phyloP scores from a whole-genome alignment of 2,797 vertebrate genomes.

The Pseudocheirus occidentalis region DNA sequence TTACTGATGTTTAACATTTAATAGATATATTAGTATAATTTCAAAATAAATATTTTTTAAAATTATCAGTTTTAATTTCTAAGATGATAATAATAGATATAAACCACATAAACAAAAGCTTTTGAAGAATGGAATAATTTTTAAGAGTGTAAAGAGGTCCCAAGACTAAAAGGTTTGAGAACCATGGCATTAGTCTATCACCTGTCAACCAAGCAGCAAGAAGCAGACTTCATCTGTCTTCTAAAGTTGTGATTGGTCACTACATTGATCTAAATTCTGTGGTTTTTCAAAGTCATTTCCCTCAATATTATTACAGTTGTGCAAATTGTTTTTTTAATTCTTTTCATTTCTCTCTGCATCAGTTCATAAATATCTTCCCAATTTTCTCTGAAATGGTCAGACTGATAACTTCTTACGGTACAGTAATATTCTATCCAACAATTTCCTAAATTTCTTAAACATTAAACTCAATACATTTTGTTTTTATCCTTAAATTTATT shows the following conservation, averaged over 20 bases:
- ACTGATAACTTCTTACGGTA: background rate
- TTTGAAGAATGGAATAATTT: background rate
- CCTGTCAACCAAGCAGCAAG: background rate
- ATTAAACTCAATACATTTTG: background rate
- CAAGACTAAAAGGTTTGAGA: background rate
- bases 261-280: background rate
- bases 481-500: background rate
- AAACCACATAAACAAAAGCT: background rate
- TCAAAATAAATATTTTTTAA: background rate
- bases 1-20: background rate
- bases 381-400: background rate
- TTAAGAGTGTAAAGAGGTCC: background rate
- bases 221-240: background rate
- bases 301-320: background rate
- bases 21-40: background rate
- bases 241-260: background rate
- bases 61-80: background rate
- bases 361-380: background rate
- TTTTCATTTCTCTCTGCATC: background rate
- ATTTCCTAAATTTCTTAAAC: background rate
- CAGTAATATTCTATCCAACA: background rate
- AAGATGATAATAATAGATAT: background rate
- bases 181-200: background rate
- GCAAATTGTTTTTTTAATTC: background rate
- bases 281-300: background rate